Evolutionary conservation across 2,113 vertebrate genomes (phyloP).

Genomic region (Uropsilus gracilis): DNA sequence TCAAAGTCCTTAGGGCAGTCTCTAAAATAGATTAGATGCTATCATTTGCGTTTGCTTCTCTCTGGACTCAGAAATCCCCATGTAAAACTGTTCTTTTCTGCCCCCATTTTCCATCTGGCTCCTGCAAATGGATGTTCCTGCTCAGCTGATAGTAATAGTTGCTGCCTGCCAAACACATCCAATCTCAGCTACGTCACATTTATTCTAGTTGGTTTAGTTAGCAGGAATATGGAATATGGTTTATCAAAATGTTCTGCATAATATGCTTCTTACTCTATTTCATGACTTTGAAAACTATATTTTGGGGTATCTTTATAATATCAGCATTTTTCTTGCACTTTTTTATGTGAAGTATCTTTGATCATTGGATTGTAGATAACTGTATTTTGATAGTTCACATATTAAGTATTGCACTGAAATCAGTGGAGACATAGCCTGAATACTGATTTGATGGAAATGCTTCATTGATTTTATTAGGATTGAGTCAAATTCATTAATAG

Average conservation of each 20-base stretch:
- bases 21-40: neutral
- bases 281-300: neutral
- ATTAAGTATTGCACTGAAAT: slow-evolving; percentile 53
- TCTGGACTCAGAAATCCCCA: neutral
- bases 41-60: neutral
- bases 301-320: neutral
- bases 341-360: slow-evolving; percentile 38
- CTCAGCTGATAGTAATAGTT: neutral
- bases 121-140: neutral
- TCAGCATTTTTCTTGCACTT: neutral
- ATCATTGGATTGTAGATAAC: slow-evolving; percentile 23
- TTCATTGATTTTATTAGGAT: slow-evolving; percentile 69
- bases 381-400: slow-evolving; percentile 44
- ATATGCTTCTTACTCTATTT: neutral
- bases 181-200: neutral
- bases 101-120: neutral
- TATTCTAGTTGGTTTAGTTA: slow-evolving; percentile 35
- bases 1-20: neutral
- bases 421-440: slow-evolving; percentile 42
- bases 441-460: slow-evolving; percentile 69
- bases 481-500: slow-evolving; percentile 71
- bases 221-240: neutral
- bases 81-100: neutral
- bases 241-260: slow-evolving; percentile 29
- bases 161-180: neutral